These are phyloP conservation scores for Phymastichus coffea DNA, from an alignment of 1,140 invertebrate genomes.

Conservation along the genomic window DNA sequence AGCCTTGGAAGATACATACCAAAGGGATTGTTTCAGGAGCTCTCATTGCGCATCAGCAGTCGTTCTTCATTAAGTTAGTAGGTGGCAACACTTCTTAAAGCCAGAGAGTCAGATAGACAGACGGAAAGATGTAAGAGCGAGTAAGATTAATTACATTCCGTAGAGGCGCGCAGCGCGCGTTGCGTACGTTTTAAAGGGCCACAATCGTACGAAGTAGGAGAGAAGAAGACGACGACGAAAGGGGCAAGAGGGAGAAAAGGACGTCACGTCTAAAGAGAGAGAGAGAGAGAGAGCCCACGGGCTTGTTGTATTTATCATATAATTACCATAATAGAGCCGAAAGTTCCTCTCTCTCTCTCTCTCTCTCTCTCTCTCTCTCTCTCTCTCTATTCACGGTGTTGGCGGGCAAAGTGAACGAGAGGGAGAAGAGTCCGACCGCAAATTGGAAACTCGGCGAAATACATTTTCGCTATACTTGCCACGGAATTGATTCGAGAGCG, in stretches of 20 bases:
- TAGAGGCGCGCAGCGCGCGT: slow-evolving; percentile 32
- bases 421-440: slow-evolving; percentile 42
- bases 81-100: slow-evolving; percentile 51
- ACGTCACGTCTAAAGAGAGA: too few species aligned
- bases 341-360: slow-evolving; percentile 40
- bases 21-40: neutral
- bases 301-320: slow-evolving; percentile 59
- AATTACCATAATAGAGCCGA: slow-evolving; percentile 57
- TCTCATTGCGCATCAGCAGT: slow-evolving; percentile 49
- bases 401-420: too few species aligned
- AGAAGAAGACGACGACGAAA: neutral
- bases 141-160: slow-evolving; percentile 59
- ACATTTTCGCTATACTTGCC: slow-evolving; percentile 50
- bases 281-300: slow-evolving; percentile 48
- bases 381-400: too few species aligned
- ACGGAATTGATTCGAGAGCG: too few species aligned
- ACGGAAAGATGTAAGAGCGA: slow-evolving; percentile 35
- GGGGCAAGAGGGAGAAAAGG: slow-evolving; percentile 6
- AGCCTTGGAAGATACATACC: too few species aligned
- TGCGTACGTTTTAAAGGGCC: slow-evolving; percentile 54
- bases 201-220: slow-evolving; percentile 14
- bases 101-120: slow-evolving; percentile 10
- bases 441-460: slow-evolving; percentile 55
- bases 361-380: slow-evolving; percentile 24
- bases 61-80: slow-evolving; percentile 54